Conservation (phyloP, 2,797 vertebrate species). For the Rhincodon typus region DNA sequence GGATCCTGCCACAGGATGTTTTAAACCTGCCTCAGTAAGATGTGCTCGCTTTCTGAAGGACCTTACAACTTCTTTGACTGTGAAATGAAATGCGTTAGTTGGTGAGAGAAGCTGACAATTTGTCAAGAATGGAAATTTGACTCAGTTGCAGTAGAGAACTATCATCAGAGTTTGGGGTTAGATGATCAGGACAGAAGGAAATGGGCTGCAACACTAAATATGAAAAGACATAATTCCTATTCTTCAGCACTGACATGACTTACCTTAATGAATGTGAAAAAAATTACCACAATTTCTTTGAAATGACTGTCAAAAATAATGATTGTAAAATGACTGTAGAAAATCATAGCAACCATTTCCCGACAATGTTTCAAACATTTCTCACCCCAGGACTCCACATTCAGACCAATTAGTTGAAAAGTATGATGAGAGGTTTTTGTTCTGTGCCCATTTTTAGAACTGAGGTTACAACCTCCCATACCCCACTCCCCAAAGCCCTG, state of each 20-base stretch:
- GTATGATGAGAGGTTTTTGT: conserved; percentile 28
- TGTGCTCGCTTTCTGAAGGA: neutral
- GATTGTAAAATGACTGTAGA: conserved; percentile 30
- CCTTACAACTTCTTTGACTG: neutral
- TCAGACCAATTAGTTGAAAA: conserved; percentile 35
- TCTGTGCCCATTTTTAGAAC: conserved; percentile 29
- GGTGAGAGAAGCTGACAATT: neutral
- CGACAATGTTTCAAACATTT: neutral
- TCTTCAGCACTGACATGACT: neutral
- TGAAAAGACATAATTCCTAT: conserved; percentile 6
- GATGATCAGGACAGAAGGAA: neutral
- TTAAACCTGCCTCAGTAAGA: neutral
- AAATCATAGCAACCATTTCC: conserved; percentile 21
- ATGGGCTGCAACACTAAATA: neutral
- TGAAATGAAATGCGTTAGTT: neutral
- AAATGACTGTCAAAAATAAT: conserved; percentile 33
- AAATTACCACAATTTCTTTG: conserved; percentile 17
- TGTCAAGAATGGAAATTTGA: neutral
- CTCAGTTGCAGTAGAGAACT: neutral
- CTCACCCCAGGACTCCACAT: conserved; percentile 30
- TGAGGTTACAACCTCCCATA: neutral
- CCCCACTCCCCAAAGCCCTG: neutral
- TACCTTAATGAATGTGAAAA: conserved; percentile 25
- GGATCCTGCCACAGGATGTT: neutral
- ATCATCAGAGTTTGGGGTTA: neutral